Evolutionary conservation across 2,113 vertebrate genomes (phyloP).

Genomic region (Polyodon spathula): DNA sequence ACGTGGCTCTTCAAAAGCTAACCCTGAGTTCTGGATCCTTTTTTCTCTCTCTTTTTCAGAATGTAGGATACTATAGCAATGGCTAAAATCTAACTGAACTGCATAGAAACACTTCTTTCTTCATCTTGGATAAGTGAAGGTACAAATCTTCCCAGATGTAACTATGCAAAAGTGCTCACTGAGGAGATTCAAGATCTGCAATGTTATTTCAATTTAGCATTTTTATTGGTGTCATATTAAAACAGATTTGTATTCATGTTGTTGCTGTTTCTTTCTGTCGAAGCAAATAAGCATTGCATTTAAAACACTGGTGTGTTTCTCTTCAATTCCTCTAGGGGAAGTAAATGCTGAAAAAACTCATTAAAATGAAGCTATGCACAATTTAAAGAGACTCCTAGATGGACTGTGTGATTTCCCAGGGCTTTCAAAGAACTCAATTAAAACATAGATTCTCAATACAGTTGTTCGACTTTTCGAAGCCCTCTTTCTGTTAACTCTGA

Average conservation of each 20-base stretch:
- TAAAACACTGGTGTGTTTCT: neutral
- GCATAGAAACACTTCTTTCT: neutral
- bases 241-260: neutral
- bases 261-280: neutral
- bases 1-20: neutral
- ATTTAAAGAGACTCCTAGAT: neutral
- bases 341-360: no score
- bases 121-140: neutral
- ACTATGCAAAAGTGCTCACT: neutral
- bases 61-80: neutral
- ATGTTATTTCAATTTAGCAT: neutral
- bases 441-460: neutral
- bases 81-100: neutral
- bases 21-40: neutral
- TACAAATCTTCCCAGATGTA: no score
- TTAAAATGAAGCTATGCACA: no score
- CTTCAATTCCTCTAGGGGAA: no score
- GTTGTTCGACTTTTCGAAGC: neutral
- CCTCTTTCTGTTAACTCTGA: neutral
- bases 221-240: neutral
- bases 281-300: neutral
- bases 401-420: neutral
- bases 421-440: neutral
- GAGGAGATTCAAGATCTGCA: neutral
- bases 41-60: neutral